Base-by-base conservation (phyloP, 1,140 invertebrate species). In the Cotesia chilonis region DNA sequence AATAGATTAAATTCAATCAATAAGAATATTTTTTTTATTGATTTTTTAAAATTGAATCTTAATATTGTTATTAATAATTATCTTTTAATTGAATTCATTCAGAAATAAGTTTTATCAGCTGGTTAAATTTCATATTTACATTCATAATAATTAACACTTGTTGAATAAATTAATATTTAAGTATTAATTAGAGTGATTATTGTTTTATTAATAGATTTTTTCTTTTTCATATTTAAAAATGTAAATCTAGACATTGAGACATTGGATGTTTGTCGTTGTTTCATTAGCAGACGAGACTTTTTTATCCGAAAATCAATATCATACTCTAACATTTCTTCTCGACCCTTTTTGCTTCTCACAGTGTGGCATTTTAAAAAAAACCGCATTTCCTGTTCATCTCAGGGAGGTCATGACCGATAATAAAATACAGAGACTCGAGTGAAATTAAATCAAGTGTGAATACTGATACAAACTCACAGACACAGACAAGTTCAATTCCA, bases 241-340 rank as follows among this genome's bases (percentile, higher is more conserved):
- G 10, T 47, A 47, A 47, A 9, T 38, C 63, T 12, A 65, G 63
- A 65, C 38, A 36, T 47, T 47, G 54, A 10, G 41, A 6, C 10
- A 10, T 47, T 10, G 38, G 38, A 4, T 41, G 38, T 41, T 4
- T 41, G 5, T 47, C 41, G 7, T 57, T 20, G 54, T 57, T 20
- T 6, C 54, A 57, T 57, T 20, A 14, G 7, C 54, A 57, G 54
- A 57, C 54, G 17, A 61, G 17, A 61, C 17, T 28, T 17, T 61
- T 61, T 61, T 28, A 61, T 61, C 59, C 59, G 3, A 64, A 41
- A 64, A 38, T 64, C 61, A 64, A 64, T 64, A 37, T 38, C 4
- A 55, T 4, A 55, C 12, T n/a, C n/a, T 55, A n/a, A 9, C 17
- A 55, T n/a, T 14, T 17, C 17, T 55, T 55, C 17, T 55, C 17